phyloP scores from a whole-genome alignment of 1,140 invertebrate species.

The Pararge aegeria region DNA sequence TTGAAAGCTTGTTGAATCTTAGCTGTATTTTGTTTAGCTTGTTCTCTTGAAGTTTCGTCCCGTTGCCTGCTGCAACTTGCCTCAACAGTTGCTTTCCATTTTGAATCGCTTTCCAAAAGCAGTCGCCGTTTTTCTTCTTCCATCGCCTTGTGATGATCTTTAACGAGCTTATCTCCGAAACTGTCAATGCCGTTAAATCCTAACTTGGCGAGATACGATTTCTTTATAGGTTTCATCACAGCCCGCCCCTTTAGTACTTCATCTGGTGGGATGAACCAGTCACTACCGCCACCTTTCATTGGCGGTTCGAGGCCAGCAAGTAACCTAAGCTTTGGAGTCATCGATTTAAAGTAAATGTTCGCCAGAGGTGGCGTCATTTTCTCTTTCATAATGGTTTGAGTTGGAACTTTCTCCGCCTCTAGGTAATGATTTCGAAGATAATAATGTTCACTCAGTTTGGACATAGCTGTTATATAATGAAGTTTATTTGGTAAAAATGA shows the following conservation, averaged over 20 bases:
- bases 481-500: slow-evolving; percentile 15
- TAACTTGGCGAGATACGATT: slow-evolving; percentile 45
- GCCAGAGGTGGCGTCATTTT: slow-evolving; percentile 57
- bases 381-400: slow-evolving; percentile 57
- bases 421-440: slow-evolving; percentile 59
- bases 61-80: slow-evolving; percentile 34
- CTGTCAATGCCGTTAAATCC: slow-evolving; percentile 47
- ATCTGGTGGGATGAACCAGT: slow-evolving; percentile 59
- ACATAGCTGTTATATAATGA: slow-evolving; percentile 30
- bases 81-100: slow-evolving; percentile 49
- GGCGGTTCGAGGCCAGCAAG: slow-evolving; percentile 60
- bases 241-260: slow-evolving; percentile 48
- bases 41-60: slow-evolving; percentile 37
- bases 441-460: slow-evolving; percentile 54
- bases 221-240: slow-evolving; percentile 53
- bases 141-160: slow-evolving; percentile 42
- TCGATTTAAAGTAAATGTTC: slow-evolving; percentile 62
- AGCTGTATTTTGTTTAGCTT: slow-evolving; percentile 43
- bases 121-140: slow-evolving; percentile 41
- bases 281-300: slow-evolving; percentile 58
- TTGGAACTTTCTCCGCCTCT: slow-evolving; percentile 55
- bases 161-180: slow-evolving; percentile 42
- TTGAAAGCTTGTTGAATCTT: slow-evolving; percentile 53
- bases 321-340: slow-evolving; percentile 55
- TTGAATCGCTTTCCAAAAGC: slow-evolving; percentile 45